A percentile compares a stretch with the other conserved stretches of the same genome.
These are phyloP conservation scores for Tychaedon coryphoeus DNA, from an alignment of 2,113 vertebrate genomes.

Conservation along the genomic window DNA sequence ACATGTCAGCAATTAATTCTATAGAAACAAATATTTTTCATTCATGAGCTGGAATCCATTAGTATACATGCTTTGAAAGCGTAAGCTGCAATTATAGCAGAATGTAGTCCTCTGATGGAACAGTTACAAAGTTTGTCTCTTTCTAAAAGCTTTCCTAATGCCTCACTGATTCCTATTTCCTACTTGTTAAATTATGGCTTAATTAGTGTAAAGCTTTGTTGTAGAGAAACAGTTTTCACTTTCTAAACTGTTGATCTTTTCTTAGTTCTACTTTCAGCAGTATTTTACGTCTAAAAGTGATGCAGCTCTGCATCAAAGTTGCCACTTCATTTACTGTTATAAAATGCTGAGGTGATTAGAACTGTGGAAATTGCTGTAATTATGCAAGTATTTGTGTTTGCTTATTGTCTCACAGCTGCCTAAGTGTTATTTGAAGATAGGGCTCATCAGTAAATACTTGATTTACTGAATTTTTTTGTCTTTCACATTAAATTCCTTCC, in stretches of 20 bases:
- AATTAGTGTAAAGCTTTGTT: slow-evolving; percentile 13
- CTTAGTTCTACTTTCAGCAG: not conserved
- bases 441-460: not conserved
- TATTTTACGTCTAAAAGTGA: not conserved
- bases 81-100: not conserved
- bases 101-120: slow-evolving; percentile 11
- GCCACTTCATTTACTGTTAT: not conserved
- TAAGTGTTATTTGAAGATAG: slow-evolving; percentile 3
- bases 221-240: slow-evolving; percentile 9
- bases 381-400: slow-evolving; percentile 4
- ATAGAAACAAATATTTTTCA: slow-evolving; percentile 4
- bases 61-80: not conserved
- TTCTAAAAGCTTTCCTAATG: slow-evolving; percentile 28
- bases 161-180: slow-evolving; percentile 18
- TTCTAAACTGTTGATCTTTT: not conserved
- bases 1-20: not conserved
- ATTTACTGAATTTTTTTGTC: not conserved
- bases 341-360: not conserved
- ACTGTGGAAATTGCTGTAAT: slow-evolving; percentile 10
- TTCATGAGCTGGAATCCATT: slow-evolving; percentile 13
- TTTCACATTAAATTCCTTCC: not conserved
- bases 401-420: not conserved
- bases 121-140: not conserved
- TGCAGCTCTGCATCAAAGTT: not conserved
- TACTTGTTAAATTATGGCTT: slow-evolving; percentile 32